Base-by-base conservation (phyloP, 1,140 invertebrate species). In the Muscidifurax raptorellus region DNA sequence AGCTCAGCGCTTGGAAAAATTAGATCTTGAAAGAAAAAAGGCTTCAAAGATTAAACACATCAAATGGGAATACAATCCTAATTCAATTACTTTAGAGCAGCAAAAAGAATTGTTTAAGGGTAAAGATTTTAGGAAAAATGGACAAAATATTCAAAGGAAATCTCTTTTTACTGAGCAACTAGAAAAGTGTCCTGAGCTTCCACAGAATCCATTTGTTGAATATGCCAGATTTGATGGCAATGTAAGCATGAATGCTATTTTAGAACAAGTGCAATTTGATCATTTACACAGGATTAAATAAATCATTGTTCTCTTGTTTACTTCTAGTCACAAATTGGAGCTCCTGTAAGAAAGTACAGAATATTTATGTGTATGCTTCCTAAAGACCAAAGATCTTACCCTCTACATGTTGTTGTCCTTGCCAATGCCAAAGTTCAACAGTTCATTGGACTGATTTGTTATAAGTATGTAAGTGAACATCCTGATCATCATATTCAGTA, bases 401-500 rank as follows among this genome's bases (percentile, higher is more conserved):
- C 98, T 0, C 93, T 99, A 89, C 94, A 95, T 89, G 95, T 99
- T 27, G 95, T 95, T 86, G 96, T 98, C 52, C 93, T 98, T 81
- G 95, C 96, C 36, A 96, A 94, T 88, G 97, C 98, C 28, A 98
- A 97, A 93, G 97, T 99, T 47, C 94, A 95, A 86, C 98, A 99
- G 90, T 95, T 99, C n/a, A 97, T 99, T 92, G 98, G 98, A 27
- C 95, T 99, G 27, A 97, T 97, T 87, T 98, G 97, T 92, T 98
- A 96, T 90, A 96, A 96, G 94, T 96, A 93, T 86, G 91, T 93
- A 30, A 90, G 88, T 78, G 92, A 93, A 86, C 90, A 94, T 92
- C 91, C 92, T 10, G 90, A 94, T 88, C 90, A 92, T 83, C 89
- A 88, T 75, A 87, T 96, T 89, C 95, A 95, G 95, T 96, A 91